Evolutionary conservation across 2,797 vertebrate genomes (phyloP).

Genomic region (Glossophaga mutica): DNA sequence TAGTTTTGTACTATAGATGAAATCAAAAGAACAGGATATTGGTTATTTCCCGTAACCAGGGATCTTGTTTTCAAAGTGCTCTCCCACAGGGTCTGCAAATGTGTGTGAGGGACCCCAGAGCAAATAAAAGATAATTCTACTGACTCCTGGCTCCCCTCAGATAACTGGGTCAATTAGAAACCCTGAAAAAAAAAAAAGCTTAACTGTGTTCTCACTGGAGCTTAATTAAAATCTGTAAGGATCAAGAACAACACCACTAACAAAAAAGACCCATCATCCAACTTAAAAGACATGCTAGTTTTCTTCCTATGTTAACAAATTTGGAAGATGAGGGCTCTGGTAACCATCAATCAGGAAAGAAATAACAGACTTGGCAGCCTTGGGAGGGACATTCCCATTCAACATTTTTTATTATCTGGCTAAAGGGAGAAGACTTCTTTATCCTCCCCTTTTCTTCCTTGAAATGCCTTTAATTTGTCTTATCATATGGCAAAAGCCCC

Average conservation of each 20-base stretch:
- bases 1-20: neutral
- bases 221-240: neutral
- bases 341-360: neutral
- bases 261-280: neutral
- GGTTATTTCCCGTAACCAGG: neutral
- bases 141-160: neutral
- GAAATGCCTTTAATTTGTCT: neutral
- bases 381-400: neutral
- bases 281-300: neutral
- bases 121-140: neutral
- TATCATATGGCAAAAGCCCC: neutral
- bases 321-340: neutral
- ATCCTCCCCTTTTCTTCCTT: neutral
- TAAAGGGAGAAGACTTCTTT: neutral
- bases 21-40: neutral
- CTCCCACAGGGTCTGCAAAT: neutral
- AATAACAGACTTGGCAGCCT: neutral
- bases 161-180: neutral
- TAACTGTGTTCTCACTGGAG: neutral
- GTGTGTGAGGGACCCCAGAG: neutral
- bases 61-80: neutral
- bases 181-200: neutral
- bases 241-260: neutral
- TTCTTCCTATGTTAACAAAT: neutral
- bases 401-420: neutral